Evolutionary conservation across 2,113 vertebrate species (phyloP).

Genomic region (Galbula dea): DNA sequence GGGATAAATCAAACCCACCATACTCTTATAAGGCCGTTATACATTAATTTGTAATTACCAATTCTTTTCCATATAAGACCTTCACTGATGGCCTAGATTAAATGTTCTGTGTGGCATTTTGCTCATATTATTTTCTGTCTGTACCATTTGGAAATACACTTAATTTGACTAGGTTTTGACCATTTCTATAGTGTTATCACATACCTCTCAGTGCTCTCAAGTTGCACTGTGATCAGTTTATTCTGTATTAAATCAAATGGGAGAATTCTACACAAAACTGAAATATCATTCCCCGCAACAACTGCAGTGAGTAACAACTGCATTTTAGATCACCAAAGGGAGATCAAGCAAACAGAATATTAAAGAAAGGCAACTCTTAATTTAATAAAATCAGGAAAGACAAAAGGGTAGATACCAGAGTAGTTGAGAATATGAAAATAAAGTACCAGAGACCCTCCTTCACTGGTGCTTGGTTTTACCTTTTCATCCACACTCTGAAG

Average conservation of each 20-base stretch:
- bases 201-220: background rate
- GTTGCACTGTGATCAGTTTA: background rate
- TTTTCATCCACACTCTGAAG: background rate
- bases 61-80: background rate
- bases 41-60: background rate
- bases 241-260: background rate
- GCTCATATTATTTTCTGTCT: background rate
- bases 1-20: conserved; percentile 14
- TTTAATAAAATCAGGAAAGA: background rate
- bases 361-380: background rate
- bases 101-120: background rate
- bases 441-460: background rate
- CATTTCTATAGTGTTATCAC: background rate
- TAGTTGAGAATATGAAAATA: background rate
- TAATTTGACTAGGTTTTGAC: background rate
- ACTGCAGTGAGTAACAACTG: background rate
- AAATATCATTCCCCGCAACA: background rate
- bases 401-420: background rate
- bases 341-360: background rate
- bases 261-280: background rate
- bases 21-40: background rate
- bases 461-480: background rate
- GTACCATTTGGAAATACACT: background rate
- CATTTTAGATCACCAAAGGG: background rate
- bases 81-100: background rate